Base-by-base conservation (phyloP, 2,797 vertebrate species). In the Eutrigla gurnardus region DNA sequence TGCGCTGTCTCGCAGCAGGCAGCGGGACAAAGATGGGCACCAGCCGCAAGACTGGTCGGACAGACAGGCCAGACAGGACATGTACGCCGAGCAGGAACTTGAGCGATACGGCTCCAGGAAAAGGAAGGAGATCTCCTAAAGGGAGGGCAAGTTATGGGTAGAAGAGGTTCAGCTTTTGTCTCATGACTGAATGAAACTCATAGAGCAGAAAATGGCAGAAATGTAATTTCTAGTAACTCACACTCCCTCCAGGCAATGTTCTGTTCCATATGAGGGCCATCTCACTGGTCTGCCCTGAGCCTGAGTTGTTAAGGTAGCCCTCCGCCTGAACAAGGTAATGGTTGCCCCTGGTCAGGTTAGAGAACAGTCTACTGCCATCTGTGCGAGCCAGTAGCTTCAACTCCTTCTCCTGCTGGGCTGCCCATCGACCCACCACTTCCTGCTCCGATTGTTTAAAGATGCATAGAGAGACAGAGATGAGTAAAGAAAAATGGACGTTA, bases 21-120 rank as follows among this genome's bases (percentile, higher is more conserved):
- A 97, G 59, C 93, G 92, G 59, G 95, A 92, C 40, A 93, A 91
- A 67, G 93, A 91, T 0, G 96, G 93, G 83, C 97, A 98, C 97
- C 97, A 98, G 75, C 97, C 96, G 0, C 97, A 98, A 47, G 96
- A 96, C 91, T 97, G 97, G 86, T 98, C 97, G 0, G 97, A 96
- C 50, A 98, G 86, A 87, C 97, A 98, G 55, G 96, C 96, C 80
- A 95, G 91, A 81, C 97, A 98, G 12, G 97, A 98, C 78, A 85
- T 93, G 89, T 97, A 97, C 0, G 88, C 88, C 2, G 90, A 65
- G 7, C 97, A 98, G 46, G 91, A 93, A 0, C 91, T 94, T 0
- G 96, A 97, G 25, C 95, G 96, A 82, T 94, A 97, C 0, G 97
- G 97, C 87, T 98, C 97, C 91, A 97, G 75, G 84, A 98, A 98